A percentile compares a stretch with the other conserved stretches of the same genome.
These are phyloP conservation scores for Microtus pennsylvanicus DNA, from an alignment of 2,113 vertebrate genomes.

Conservation along the genomic window DNA sequence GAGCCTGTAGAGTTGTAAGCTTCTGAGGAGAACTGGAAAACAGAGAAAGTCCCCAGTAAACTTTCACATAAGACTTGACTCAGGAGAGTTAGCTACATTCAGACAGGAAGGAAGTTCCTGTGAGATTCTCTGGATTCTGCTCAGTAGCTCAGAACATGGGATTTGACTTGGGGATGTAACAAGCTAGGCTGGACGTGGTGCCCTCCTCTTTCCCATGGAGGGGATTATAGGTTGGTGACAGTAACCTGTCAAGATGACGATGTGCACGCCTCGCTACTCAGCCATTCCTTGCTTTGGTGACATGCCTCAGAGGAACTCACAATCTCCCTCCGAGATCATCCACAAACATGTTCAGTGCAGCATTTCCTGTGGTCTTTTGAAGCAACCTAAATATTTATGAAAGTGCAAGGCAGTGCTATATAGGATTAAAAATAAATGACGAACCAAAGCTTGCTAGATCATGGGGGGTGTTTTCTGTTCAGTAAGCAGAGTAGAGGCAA, in stretches of 20 bases:
- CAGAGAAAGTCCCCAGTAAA: constrained; percentile 33
- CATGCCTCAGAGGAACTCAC: neutral
- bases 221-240: neutral
- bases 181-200: neutral
- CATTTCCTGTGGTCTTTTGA: constrained; percentile 21
- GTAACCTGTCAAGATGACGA: neutral
- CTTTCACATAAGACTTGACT: constrained; percentile 20
- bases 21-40: constrained; percentile 30
- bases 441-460: neutral
- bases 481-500: neutral
- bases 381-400: constrained; percentile 50
- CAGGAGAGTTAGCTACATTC: neutral
- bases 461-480: constrained; percentile 10
- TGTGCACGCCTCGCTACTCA: neutral
- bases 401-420: constrained; percentile 13
- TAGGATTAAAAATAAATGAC: constrained; percentile 37
- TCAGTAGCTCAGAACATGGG: neutral
- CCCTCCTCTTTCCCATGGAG: neutral
- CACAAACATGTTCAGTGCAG: neutral
- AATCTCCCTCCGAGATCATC: neutral
- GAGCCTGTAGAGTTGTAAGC: neutral
- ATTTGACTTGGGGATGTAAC: neutral
- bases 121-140: neutral
- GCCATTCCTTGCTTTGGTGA: neutral
- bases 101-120: neutral